Conservation (phyloP, 2,113 vertebrate genomes). For the Taxidea taxus region DNA sequence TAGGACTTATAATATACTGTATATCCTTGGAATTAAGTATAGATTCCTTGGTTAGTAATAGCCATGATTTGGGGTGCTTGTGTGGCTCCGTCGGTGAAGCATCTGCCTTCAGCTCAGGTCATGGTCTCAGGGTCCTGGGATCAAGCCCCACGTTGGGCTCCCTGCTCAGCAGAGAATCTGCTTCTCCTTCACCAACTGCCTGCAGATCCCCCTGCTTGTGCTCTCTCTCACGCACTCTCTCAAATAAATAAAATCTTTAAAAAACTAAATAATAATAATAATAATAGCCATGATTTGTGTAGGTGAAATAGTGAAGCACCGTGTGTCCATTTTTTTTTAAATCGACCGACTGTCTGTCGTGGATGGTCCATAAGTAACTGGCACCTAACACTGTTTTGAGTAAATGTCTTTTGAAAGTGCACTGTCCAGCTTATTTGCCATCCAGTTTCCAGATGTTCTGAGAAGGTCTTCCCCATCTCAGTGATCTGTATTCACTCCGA, state of each 20-base stretch:
- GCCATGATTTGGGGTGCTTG: neutral
- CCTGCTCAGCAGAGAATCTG: no score
- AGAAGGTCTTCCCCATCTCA: neutral
- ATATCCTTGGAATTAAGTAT: no score
- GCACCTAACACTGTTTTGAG: no score
- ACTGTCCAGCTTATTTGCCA: neutral
- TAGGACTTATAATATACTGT: neutral
- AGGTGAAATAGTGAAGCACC: neutral
- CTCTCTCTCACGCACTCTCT: neutral
- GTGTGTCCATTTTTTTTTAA: neutral
- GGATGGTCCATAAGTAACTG: neutral
- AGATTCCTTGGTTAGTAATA: neutral
- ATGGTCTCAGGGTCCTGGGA: neutral
- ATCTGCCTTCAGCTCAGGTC: neutral
- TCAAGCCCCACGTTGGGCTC: fast-evolving
- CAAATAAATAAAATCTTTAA: neutral
- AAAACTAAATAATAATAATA: no score
- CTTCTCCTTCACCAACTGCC: neutral
- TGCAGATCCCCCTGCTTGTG: neutral
- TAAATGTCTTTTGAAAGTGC: neutral
- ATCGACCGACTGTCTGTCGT: neutral
- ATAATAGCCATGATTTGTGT: neutral
- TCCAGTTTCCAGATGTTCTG: no score
- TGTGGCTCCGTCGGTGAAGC: neutral
- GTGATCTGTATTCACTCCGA: neutral